A percentile compares a stretch with the other conserved stretches of the same genome.
These are phyloP conservation scores for Sminthurinus aureus DNA, from an alignment of 2,888 invertebrate genomes.

Conservation along the genomic window DNA sequence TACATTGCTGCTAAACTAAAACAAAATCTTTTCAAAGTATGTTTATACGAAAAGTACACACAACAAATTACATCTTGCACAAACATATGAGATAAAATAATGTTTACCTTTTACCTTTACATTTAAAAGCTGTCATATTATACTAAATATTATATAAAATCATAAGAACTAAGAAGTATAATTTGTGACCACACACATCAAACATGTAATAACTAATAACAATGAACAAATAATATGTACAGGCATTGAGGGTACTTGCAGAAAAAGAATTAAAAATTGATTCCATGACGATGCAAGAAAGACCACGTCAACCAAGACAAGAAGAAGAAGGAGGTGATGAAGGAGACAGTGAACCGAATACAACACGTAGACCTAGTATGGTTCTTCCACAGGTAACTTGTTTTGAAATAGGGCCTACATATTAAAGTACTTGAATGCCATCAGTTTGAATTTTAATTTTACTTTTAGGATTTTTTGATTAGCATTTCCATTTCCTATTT, in stretches of 20 bases:
- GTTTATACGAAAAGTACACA: neutral
- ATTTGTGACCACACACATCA: no score
- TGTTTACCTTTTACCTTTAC: no score
- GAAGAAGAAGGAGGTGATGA: constrained; percentile 42
- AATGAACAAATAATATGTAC: no score
- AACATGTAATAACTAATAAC: no score
- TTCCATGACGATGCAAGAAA: constrained; percentile 44
- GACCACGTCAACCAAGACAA: constrained; percentile 51
- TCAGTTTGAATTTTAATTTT: neutral
- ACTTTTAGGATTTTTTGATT: neutral
- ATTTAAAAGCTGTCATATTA: neutral
- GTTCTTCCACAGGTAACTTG: constrained; percentile 34
- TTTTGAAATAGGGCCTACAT: no score
- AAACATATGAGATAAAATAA: neutral
- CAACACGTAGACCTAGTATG: constrained; percentile 16
- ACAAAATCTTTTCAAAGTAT: constrained; percentile 56
- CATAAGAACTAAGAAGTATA: no score
- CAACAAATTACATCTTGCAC: neutral
- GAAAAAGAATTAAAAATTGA: constrained; percentile 55
- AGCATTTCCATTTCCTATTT: neutral
- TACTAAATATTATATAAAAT: neutral
- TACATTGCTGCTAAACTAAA: constrained; percentile 57
- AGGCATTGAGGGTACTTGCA: constrained; percentile 58
- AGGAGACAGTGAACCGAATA: constrained; percentile 31
- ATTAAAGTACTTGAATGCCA: no score